Evolutionary conservation across 2,113 vertebrate genomes (phyloP), one percentile per base, ranked within the genome.

Genomic region (Scytalopus superciliaris): DNA sequence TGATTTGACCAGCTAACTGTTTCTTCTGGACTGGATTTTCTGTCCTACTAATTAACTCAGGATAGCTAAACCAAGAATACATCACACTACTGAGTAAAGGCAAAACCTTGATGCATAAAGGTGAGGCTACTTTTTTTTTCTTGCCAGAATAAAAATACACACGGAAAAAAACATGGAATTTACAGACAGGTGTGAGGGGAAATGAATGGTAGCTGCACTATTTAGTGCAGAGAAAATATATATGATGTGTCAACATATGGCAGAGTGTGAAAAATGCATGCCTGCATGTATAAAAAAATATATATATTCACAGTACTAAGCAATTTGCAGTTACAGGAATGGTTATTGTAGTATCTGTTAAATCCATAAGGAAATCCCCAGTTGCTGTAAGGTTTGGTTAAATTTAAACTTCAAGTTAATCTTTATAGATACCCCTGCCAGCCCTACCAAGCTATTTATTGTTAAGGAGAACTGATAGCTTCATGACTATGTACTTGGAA

Each of bases 121-220:
- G 45, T 45, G 64, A 42, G 19, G 27, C 6, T 47, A 9, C 28
- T n/a, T 33, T 31, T 69, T 47, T 84, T 63, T 70, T 39, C 37
- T 91, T 92, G 60, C 37, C 52, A 92, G 72, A 94, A 81, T 64
- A 79, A 82, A 75, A 92, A 33, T 78, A 87, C 92, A 96, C 42
- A 80, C 93, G 89, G 88, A 87, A 93, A 72, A 89, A 50, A 5
- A 47, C 18, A 22, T 23, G 59, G 78, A 92, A 73, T 89, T 91
- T 95, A 78, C 75, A 96, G 69, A 83, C 86, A 97, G 92, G 83
- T 97, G 96, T 95, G 95, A 97, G 42, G 45, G 66, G 56, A 97
- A 95, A 84, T 89, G 82, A 96, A 39, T 64, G 79, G 92, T 95
- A 93, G 93, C 91, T 95, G 92, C 87, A 62, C n/a, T 84, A 68